phyloP scores from a whole-genome alignment of 2,888 invertebrate species.

The Achlya flavicornis region DNA sequence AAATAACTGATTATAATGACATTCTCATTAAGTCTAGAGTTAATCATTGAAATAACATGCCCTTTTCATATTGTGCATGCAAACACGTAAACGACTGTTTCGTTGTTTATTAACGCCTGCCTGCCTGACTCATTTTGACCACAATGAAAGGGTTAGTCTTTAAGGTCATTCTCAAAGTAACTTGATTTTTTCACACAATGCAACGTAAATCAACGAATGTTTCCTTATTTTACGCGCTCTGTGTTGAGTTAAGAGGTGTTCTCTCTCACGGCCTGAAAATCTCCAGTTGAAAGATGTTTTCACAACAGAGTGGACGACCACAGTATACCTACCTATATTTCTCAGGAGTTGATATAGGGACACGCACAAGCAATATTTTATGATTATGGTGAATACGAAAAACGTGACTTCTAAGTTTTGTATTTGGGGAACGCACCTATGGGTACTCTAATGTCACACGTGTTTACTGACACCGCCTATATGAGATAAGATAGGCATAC shows the following conservation, averaged over 20 bases:
- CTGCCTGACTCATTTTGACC: constrained; percentile 1
- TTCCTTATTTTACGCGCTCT: constrained; percentile 23
- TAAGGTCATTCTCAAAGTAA: constrained; percentile 1
- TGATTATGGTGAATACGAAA: too few relatives aligned
- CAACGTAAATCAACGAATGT: constrained; percentile 41
- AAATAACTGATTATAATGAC: too few relatives aligned
- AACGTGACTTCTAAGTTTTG: too few relatives aligned
- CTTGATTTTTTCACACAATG: constrained; percentile 27
- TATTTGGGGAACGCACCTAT: too few relatives aligned
- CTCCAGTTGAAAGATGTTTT: not conserved
- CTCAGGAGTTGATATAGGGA: too few relatives aligned
- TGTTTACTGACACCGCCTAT: too few relatives aligned
- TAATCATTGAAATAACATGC: not conserved
- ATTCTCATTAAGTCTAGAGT: not conserved
- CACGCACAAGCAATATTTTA: too few relatives aligned
- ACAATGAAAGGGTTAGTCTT: constrained; percentile 7
- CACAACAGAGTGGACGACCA: not conserved
- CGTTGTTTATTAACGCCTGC: not conserved
- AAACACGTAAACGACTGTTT: not conserved
- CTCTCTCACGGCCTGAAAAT: constrained; percentile 34
- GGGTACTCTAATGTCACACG: too few relatives aligned
- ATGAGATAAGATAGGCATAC: too few relatives aligned
- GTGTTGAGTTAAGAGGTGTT: constrained; percentile 24
- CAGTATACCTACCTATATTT: not conserved
- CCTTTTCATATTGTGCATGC: not conserved